phyloP scores from a whole-genome alignment of 2,888 invertebrate genomes.

The Exocentrus adspersus region DNA sequence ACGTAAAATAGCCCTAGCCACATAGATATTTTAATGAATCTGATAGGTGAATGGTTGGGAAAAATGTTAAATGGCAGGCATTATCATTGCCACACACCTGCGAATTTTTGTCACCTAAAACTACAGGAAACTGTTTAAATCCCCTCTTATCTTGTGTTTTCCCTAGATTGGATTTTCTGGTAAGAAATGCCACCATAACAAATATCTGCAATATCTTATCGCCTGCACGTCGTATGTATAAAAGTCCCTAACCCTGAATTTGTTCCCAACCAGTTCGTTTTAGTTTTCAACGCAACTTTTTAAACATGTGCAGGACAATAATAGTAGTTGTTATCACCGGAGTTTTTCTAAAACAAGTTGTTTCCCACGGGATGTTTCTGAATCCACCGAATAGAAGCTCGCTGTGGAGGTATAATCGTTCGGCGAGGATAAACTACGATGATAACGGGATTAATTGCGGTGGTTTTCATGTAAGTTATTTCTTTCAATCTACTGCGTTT shows the following conservation, averaged over 20 bases:
- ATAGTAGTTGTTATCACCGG: too few species aligned
- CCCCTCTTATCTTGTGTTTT: background rate
- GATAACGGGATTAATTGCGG: constrained; percentile 68
- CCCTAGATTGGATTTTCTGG: background rate
- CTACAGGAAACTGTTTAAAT: background rate
- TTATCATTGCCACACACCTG: too few species aligned
- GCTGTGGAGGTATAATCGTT: constrained; percentile 64
- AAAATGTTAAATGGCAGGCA: too few species aligned
- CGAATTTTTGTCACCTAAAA: background rate
- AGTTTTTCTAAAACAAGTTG: background rate
- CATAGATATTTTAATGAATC: too few species aligned
- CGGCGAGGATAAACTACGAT: constrained; percentile 64
- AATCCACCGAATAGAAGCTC: constrained; percentile 66
- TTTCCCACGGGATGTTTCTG: constrained; percentile 66
- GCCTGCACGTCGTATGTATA: background rate
- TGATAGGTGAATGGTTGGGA: too few species aligned
- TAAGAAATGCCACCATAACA: background rate
- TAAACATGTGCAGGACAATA: too few species aligned
- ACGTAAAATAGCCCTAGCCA: too few species aligned
- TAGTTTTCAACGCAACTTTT: background rate
- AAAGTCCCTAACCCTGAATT: background rate
- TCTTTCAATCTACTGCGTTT: too few species aligned
- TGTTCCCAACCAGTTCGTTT: background rate
- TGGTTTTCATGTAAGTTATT: constrained; percentile 61
- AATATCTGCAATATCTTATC: background rate